Percentiles rank a stretch among this genome's conserved stretches.
These are phyloP conservation scores for Martes martes DNA, from an alignment of 2,113 vertebrate species.

Conservation along the genomic window DNA sequence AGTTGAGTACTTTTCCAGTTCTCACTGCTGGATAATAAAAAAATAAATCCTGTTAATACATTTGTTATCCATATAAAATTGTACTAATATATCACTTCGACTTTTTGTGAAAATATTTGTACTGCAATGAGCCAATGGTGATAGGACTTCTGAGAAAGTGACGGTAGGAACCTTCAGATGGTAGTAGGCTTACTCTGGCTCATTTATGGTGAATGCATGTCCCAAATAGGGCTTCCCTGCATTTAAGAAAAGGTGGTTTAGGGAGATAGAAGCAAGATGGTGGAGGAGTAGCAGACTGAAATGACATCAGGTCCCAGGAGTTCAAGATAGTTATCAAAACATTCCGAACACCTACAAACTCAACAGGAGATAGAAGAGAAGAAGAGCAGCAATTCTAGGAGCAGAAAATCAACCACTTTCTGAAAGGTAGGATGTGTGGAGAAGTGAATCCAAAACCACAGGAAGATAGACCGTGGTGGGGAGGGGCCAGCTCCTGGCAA, in stretches of 20 bases:
- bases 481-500: no score
- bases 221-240: neutral
- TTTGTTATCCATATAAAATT: conserved; percentile 45
- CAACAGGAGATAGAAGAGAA: no score
- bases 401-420: no score
- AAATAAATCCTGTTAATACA: neutral
- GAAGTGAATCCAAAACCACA: no score
- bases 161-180: neutral
- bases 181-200: neutral
- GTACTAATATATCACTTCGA: neutral
- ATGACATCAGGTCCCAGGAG: no score
- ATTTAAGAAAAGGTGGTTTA: neutral
- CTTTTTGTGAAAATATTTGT: conserved; percentile 26
- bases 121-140: neutral
- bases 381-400: no score
- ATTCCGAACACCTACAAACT: no score
- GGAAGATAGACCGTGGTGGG: no score
- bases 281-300: no score
- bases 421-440: no score
- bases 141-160: neutral
- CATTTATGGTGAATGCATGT: neutral
- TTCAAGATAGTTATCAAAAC: no score
- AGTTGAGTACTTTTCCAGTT: neutral
- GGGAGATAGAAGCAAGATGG: no score
- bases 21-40: conserved; percentile 36